Evolutionary conservation across 2,113 vertebrate genomes (phyloP).

Genomic region (Leptobrachium leishanense): DNA sequence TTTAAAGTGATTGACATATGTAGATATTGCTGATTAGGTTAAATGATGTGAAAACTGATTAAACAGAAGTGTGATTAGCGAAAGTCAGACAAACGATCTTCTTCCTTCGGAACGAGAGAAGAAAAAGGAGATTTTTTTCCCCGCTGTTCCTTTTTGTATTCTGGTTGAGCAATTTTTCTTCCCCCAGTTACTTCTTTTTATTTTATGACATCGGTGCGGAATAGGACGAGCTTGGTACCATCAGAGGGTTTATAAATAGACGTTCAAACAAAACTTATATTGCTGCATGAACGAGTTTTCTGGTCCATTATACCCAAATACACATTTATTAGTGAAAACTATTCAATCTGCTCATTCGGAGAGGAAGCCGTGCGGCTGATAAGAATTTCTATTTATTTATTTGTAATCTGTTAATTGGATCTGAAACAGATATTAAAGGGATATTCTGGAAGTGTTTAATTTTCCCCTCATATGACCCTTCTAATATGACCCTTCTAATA

Average conservation of each 20-base stretch:
- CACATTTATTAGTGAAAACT: neutral
- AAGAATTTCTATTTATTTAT: no score
- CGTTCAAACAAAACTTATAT: neutral
- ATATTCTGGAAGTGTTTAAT: no score
- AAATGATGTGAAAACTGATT: neutral
- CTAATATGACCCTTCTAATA: no score
- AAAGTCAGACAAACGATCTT: slow-evolving; percentile 15
- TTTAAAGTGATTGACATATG: slow-evolving; percentile 16
- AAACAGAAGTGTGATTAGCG: slow-evolving; percentile 20
- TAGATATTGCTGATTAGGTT: slow-evolving; percentile 42
- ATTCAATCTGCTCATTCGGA: neutral
- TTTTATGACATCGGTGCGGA: slow-evolving; percentile 3
- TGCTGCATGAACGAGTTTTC: neutral
- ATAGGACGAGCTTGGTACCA: neutral
- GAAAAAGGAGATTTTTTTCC: slow-evolving; percentile 6
- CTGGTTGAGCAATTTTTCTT: neutral
- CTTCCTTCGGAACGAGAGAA: neutral
- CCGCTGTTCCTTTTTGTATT: neutral
- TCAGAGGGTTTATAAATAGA: neutral
- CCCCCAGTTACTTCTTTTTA: neutral
- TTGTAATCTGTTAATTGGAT: no score
- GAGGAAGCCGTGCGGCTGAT: no score
- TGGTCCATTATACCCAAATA: neutral
- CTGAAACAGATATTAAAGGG: no score
- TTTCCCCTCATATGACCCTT: no score